Evolutionary conservation across 2,888 invertebrate genomes (phyloP).

Genomic region (Agrochola circellaris): DNA sequence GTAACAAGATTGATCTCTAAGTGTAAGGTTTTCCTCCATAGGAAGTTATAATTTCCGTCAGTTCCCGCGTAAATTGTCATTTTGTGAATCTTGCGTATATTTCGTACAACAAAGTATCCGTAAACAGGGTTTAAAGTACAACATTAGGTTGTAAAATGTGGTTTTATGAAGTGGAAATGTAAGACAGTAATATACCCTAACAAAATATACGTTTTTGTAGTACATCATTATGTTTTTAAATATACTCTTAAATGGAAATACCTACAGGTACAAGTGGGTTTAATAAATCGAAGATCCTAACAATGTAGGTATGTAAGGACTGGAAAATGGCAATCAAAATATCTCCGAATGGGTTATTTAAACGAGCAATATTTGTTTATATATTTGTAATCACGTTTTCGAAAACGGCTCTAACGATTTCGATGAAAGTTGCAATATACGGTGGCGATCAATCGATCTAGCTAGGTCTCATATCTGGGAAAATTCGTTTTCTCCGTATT

Average conservation of each 20-base stretch:
- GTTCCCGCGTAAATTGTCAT: slow-evolving; percentile 20
- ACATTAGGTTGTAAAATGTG: slow-evolving; percentile 41
- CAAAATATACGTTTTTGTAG: slow-evolving; percentile 5
- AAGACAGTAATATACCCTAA: not conserved
- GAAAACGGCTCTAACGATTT: no score
- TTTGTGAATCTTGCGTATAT: slow-evolving; percentile 40
- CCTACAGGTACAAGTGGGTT: not conserved
- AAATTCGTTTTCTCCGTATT: no score
- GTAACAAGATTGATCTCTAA: slow-evolving; percentile 51
- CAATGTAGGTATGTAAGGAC: not conserved
- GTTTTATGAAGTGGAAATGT: slow-evolving; percentile 33
- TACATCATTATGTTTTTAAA: not conserved
- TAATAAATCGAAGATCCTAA: not conserved
- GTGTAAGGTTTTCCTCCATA: slow-evolving; percentile 37
- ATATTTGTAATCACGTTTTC: no score
- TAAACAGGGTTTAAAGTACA: slow-evolving; percentile 39
- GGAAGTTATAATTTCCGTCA: slow-evolving; percentile 57
- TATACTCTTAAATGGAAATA: not conserved
- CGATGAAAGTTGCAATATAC: no score
- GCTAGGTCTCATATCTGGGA: no score
- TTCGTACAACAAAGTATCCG: slow-evolving; percentile 38
- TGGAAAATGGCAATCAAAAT: not conserved
- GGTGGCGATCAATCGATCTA: no score
- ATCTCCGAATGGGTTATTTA: no score
- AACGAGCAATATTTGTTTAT: no score